Base-by-base conservation (phyloP, 1,140 invertebrate genomes). In the Penaeus indicus region DNA sequence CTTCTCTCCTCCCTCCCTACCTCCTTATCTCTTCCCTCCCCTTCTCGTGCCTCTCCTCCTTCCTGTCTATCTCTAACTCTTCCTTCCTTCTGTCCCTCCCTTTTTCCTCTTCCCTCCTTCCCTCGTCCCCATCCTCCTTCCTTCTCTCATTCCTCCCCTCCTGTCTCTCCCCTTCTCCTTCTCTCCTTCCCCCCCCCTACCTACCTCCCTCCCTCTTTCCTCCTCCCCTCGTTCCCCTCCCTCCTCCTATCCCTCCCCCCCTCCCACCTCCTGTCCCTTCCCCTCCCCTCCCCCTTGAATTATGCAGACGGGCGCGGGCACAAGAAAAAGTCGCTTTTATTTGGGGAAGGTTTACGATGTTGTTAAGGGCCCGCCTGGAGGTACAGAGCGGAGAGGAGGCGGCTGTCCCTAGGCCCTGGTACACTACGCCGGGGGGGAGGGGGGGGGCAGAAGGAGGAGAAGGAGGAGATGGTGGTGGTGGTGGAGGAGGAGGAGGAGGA, bases 321-420 rank as follows among this genome's bases (percentile, higher is more conserved):
- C 84, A 90, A 86, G 89, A 90, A 90, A 90, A 90, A 90, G 84
- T 90, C 89, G 80, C 79, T 90, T 90, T 90, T 90, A 90, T 90
- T 90, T 90, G 89, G 84, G 60, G 60, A 47, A 13, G 84, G 79
- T 90, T 90, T 90, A 90, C 85, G 89, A 90, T 18, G 84, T 80
- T 86, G 89, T 90, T 90, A 90, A 90, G 85, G 81, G 86, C 19
- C 67, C 47, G 81, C 38, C 69, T 84, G 67, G 47, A 47, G 27
- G 81, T 67, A 64, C 61, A 8, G n/a, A 27, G 69, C 21, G 63
- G 54, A 81, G 69, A 19, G 60, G 22, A 60, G 85, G 25, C 19
- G 69, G 25, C n/a, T 75, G 25, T 27, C 69, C 18, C n/a, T 38
- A 25, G 25, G 1, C 25, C 25, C 82, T 61, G 21, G n/a, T 27